Evolutionary conservation across 2,888 invertebrate genomes (phyloP).

Genomic region (Himalopsyche kuldschensis): DNA sequence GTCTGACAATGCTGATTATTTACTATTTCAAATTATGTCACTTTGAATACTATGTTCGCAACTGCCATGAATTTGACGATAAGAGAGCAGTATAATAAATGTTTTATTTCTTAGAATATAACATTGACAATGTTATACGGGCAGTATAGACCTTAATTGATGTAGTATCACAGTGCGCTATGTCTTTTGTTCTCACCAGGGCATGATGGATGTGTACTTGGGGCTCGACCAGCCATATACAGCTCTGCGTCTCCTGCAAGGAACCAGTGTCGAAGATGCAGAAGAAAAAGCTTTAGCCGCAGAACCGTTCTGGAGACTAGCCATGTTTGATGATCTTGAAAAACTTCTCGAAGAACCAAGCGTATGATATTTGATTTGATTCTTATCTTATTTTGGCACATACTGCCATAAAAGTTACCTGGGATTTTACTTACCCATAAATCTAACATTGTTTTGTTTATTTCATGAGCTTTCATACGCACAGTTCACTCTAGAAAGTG

Average conservation of each 20-base stretch:
- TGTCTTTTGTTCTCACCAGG: conserved; percentile 52
- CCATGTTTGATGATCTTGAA: conserved; percentile 79
- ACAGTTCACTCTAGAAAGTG: too few species aligned
- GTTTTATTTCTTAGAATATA: too few species aligned
- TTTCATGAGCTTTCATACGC: not conserved
- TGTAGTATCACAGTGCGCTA: too few species aligned
- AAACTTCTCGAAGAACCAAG: conserved; percentile 60
- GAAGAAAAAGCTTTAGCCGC: conserved; percentile 68
- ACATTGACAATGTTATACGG: too few species aligned
- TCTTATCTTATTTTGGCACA: not conserved
- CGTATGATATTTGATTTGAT: conserved; percentile 18
- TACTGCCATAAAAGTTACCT: too few species aligned
- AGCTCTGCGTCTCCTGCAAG: conserved; percentile 75
- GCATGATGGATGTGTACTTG: conserved; percentile 84
- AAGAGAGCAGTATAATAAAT: too few species aligned
- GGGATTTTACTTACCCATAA: not conserved
- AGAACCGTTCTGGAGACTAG: conserved; percentile 87
- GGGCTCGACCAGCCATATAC: conserved; percentile 86
- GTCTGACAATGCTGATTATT: too few species aligned
- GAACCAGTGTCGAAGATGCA: conserved; percentile 62
- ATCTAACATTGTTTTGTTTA: not conserved
- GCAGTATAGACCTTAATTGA: too few species aligned
- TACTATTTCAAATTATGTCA: too few species aligned
- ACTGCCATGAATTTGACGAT: too few species aligned
- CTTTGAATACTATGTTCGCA: not conserved